Evolutionary conservation across 2,113 vertebrate genomes (phyloP).

Genomic region (Paracanthobrama guichenoti): DNA sequence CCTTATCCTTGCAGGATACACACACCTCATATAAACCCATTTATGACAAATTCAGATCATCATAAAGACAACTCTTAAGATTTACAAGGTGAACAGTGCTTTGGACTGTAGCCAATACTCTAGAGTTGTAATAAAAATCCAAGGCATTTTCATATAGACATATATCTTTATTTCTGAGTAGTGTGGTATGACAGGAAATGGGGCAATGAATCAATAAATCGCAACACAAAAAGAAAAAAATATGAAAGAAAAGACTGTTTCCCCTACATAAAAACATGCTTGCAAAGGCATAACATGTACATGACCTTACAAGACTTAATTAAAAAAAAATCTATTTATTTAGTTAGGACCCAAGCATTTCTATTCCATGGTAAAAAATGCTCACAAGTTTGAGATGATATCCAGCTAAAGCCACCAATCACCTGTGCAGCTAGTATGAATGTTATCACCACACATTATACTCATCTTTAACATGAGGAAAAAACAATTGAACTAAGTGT

Average conservation of each 20-base stretch:
- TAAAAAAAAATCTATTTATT: background rate
- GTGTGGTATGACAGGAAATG: constrained; percentile 19
- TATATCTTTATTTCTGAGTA: constrained; percentile 45
- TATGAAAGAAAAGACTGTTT: background rate
- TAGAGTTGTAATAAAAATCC: too few relatives aligned
- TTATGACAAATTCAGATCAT: background rate
- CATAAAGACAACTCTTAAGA: background rate
- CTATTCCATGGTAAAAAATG: constrained; percentile 35
- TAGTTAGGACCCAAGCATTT: background rate
- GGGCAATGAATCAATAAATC: constrained; percentile 21
- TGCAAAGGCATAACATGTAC: background rate
- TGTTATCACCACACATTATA: constrained; percentile 2
- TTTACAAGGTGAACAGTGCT: background rate
- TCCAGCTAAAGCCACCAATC: constrained; percentile 28
- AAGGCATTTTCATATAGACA: background rate
- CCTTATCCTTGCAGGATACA: background rate
- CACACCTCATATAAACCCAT: background rate
- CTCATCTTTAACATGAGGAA: constrained; percentile 25
- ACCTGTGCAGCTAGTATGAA: background rate
- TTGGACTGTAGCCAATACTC: background rate
- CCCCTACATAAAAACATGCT: background rate
- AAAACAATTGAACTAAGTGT: constrained; percentile 34
- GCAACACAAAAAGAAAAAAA: constrained; percentile 26
- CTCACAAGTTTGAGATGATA: constrained; percentile 28
- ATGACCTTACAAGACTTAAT: background rate